Conservation (phyloP, 2,113 vertebrate genomes). For the Bubo blakistoni region DNA sequence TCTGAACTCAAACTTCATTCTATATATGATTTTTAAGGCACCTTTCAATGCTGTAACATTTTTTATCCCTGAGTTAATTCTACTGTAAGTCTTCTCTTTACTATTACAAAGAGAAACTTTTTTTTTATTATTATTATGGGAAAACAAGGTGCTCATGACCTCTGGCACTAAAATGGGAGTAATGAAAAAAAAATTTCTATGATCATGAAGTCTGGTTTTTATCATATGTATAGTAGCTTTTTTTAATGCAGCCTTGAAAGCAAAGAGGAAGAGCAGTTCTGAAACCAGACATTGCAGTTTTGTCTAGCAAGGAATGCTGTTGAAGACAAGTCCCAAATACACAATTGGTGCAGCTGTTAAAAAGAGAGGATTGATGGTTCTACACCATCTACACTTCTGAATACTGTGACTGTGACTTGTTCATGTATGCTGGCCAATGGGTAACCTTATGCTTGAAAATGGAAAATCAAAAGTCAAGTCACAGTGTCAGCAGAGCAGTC, state of each 20-base stretch:
- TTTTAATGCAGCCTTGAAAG: neutral
- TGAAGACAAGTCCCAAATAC: neutral
- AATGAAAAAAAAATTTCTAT: neutral
- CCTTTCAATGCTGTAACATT: neutral
- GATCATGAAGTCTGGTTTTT: neutral
- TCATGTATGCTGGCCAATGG: neutral
- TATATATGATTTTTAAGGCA: neutral
- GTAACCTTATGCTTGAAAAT: neutral
- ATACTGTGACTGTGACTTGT: neutral
- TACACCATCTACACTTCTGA: neutral
- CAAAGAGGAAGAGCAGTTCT: neutral
- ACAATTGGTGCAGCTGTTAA: neutral
- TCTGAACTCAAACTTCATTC: neutral
- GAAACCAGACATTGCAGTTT: neutral
- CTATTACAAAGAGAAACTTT: neutral
- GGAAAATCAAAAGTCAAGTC: neutral
- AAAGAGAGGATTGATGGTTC: neutral
- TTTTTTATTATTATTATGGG: neutral
- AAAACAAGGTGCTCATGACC: neutral
- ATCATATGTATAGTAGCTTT: neutral
- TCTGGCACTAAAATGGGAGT: neutral
- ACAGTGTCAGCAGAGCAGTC: neutral
- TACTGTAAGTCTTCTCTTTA: neutral
- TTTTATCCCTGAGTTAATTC: neutral
- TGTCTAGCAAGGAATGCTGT: neutral